phyloP scores from a whole-genome alignment of 1,140 invertebrate species.

The Drosophila melanogaster region DNA sequence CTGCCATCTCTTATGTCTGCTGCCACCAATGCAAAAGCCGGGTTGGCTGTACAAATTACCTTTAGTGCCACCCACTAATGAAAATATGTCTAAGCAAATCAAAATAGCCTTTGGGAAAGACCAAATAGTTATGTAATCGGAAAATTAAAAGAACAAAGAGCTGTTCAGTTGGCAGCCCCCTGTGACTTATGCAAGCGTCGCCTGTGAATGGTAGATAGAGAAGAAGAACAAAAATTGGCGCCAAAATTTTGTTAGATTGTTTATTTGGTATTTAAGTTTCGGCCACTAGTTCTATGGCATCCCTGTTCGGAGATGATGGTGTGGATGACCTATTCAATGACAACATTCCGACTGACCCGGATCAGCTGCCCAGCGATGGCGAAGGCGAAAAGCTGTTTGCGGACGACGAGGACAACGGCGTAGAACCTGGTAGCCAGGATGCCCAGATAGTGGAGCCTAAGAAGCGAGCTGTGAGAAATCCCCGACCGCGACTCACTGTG shows the following conservation, averaged over 20 bases:
- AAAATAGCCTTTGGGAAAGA: not conserved
- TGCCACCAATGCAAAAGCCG: slow-evolving; percentile 17
- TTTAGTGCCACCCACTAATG: not conserved
- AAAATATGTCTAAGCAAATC: not conserved
- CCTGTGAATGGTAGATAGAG: slow-evolving; percentile 19
- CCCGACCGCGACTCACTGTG: slow-evolving; percentile 89
- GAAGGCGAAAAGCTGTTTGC: slow-evolving; percentile 72
- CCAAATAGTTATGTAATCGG: slow-evolving; percentile 57
- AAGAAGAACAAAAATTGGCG: slow-evolving; percentile 77
- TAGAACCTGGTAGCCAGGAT: slow-evolving; percentile 20
- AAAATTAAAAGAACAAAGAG: slow-evolving; percentile 29
- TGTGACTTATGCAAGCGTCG: slow-evolving; percentile 9
- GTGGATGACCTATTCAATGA: slow-evolving; percentile 77
- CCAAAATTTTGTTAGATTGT: slow-evolving; percentile 54
- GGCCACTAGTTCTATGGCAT: slow-evolving; percentile 42
- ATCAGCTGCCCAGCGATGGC: slow-evolving; percentile 69
- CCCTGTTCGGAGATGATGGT: slow-evolving; percentile 79
- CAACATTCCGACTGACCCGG: slow-evolving; percentile 49
- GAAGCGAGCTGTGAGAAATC: slow-evolving; percentile 87
- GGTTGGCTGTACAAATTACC: slow-evolving; percentile 4
- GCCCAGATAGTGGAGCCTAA: slow-evolving; percentile 83
- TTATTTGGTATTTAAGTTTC: slow-evolving; percentile 9
- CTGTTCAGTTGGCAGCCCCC: slow-evolving; percentile 44
- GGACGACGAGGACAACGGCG: slow-evolving; percentile 52
- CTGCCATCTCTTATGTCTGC: slow-evolving; percentile 9